A percentile compares a stretch with the other conserved stretches of the same genome.
Conservation (phyloP, 64 coral and sea anemone genomes). For the Montipora sp. region DNA sequence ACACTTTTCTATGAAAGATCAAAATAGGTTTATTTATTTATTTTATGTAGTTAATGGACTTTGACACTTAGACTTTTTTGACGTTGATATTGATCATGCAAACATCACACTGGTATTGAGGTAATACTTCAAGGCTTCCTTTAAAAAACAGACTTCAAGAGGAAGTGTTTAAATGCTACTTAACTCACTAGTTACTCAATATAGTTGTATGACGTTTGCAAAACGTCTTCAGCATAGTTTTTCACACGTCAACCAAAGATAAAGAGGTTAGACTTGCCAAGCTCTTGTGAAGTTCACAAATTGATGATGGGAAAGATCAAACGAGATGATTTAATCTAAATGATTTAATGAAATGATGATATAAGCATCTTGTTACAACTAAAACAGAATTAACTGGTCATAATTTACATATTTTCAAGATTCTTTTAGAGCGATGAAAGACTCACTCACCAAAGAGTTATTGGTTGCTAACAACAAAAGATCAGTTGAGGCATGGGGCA, state of each 20-base stretch:
- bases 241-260: too few relatives aligned
- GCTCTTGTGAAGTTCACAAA: too few relatives aligned
- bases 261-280: background rate
- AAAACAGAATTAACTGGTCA: background rate
- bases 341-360: background rate
- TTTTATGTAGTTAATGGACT: background rate
- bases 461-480: too few relatives aligned
- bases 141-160: background rate
- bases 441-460: too few relatives aligned
- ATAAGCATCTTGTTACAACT: background rate
- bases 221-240: background rate
- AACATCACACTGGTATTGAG: background rate
- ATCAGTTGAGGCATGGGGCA: too few relatives aligned
- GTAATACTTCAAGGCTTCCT: conserved; percentile 10
- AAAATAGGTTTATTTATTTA: too few relatives aligned
- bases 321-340: too few relatives aligned
- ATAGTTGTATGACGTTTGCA: background rate
- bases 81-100: background rate
- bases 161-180: background rate
- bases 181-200: background rate
- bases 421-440: too few relatives aligned
- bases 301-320: too few relatives aligned
- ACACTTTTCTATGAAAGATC: too few relatives aligned
- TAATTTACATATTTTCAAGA: too few relatives aligned
- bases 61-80: background rate